Evolutionary conservation across 2,113 vertebrate genomes (phyloP).

Genomic region (Pontoporia blainvillei): DNA sequence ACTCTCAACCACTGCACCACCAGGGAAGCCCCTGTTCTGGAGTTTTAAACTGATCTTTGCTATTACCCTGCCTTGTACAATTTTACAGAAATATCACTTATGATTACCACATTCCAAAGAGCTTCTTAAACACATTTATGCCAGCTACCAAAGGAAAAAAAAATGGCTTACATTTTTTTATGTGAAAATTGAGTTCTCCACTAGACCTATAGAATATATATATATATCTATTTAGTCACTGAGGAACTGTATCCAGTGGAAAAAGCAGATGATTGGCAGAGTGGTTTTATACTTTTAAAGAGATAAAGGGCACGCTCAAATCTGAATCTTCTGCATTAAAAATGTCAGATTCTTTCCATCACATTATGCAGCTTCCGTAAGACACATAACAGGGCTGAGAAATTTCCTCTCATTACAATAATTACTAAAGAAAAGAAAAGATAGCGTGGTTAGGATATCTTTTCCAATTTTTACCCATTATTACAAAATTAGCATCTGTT

Average conservation of each 20-base stretch:
- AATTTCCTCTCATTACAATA: constrained; percentile 32
- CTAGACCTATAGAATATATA: background rate
- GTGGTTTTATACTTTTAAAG: background rate
- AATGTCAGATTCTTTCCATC: background rate
- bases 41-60: constrained; percentile 11
- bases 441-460: background rate
- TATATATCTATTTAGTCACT: background rate
- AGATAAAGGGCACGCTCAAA: background rate
- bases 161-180: background rate
- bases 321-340: constrained; percentile 31
- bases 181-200: background rate
- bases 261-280: background rate
- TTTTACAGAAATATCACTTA: background rate
- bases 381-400: background rate
- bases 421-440: background rate
- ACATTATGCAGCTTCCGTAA: background rate
- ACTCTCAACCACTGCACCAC: too few species aligned
- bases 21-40: background rate
- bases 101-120: background rate
- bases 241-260: background rate
- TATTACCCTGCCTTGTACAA: background rate
- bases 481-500: constrained; percentile 46
- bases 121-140: background rate
- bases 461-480: background rate
- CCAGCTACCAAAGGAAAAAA: background rate